Evolutionary conservation across 2,888 invertebrate genomes (phyloP), one percentile per base, ranked within the genome.

Genomic region (Lepidonotus clava): DNA sequence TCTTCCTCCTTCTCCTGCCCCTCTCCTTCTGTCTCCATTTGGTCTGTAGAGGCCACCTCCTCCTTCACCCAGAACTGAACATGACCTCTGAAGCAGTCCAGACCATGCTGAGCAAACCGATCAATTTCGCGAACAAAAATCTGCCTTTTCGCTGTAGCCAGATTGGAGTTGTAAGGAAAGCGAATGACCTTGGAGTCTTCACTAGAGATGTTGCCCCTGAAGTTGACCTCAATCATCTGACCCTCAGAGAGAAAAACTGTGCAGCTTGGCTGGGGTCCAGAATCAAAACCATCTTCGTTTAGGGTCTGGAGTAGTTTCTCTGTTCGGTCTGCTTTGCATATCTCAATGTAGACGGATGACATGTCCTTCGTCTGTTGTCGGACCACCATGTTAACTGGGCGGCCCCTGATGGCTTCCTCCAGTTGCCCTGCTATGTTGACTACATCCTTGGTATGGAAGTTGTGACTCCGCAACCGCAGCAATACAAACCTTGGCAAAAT

Each of bases 31-130:
- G n/a, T n/a, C n/a, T n/a, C n/a, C n/a, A n/a, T n/a, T n/a, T n/a
- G n/a, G 46, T 46, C 46, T 11, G 46, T 8, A 18, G 46, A 46
- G 8, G 8, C 18, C 8, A 46, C 8, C 8, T 11, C 18, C 8
- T 46, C 46, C 46, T 4, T 24, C 32, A 32, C 32, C 2, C 21
- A 28, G 66, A 85, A 40, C 85, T 85, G 85, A 24, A 41, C 51
- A 71, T 85, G 85, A 0, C 85, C 85, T 14, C 85, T 24, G 51
- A 76, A 85, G 53, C 36, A 85, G 51, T 71, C 76, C 40, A 85
- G 28, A 1, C 76, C 85, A 53, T 85, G 85, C 76, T 85, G 85
- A 14, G 76, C 85, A 51, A 85, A 85, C 1, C 46, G 38, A 34
- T 85, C 85, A 0, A 85, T 76, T 41, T 85, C 85, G 46, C 40